A percentile compares a stretch with the other conserved stretches of the same genome.
phyloP scores from a whole-genome alignment of 2,888 invertebrate genomes.

The Caenorhabditis becei region DNA sequence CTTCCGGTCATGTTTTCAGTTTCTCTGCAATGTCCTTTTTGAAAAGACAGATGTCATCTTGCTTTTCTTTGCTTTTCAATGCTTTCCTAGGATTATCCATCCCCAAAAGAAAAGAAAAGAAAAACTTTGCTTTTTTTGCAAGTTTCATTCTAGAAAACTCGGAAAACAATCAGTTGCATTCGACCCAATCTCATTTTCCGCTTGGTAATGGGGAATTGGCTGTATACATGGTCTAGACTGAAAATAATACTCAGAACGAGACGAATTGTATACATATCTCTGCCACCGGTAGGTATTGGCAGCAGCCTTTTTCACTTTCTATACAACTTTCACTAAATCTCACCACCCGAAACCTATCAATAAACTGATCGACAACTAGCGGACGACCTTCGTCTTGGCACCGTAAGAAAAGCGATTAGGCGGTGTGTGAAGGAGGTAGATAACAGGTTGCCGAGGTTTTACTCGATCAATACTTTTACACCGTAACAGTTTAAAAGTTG shows the following conservation, averaged over 20 bases:
- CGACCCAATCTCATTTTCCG: neutral
- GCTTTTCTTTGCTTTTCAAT: neutral
- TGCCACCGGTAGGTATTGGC: too few species aligned
- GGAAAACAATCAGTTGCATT: neutral
- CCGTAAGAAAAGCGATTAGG: neutral
- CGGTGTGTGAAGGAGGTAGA: too few species aligned
- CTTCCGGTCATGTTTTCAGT: neutral
- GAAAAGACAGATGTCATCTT: neutral
- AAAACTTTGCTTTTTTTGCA: neutral
- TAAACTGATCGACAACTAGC: constrained; percentile 1
- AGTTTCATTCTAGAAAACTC: neutral
- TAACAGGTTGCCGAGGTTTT: too few species aligned
- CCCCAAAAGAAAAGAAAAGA: too few species aligned
- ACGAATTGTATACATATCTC: neutral
- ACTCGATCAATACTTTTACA: too few species aligned
- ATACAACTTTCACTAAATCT: constrained; percentile 4
- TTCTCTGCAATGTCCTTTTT: neutral
- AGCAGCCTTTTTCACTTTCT: neutral
- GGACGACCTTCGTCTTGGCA: neutral
- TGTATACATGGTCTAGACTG: neutral
- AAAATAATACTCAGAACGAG: neutral
- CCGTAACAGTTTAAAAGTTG: too few species aligned
- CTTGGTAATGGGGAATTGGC: neutral
- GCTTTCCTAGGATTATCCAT: neutral
- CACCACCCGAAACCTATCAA: neutral